These are phyloP conservation scores for Dione juno DNA, from an alignment of 2,888 invertebrate genomes.

Conservation along the genomic window DNA sequence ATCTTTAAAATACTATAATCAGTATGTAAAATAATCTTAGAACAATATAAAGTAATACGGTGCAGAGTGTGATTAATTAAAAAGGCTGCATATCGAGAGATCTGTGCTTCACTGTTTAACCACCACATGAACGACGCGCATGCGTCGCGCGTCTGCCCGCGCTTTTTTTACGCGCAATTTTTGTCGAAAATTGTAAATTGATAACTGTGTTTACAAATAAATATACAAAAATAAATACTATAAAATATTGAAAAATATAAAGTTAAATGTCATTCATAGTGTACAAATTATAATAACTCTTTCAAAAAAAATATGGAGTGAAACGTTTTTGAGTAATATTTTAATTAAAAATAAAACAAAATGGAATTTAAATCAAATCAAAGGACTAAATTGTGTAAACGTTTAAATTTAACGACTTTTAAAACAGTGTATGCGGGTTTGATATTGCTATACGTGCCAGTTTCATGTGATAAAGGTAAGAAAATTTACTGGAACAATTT, in stretches of 20 bases:
- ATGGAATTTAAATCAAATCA: conserved; percentile 18
- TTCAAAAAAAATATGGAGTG: background rate
- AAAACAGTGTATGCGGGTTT: conserved; percentile 66
- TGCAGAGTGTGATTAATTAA: conserved; percentile 45
- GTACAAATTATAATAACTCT: background rate
- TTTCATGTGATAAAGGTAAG: conserved; percentile 66
- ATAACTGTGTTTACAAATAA: background rate
- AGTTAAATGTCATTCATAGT: background rate
- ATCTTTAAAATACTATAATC: background rate
- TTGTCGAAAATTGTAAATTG: conserved; percentile 25
- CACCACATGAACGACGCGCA: conserved; percentile 64
- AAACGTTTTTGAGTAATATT: conserved; percentile 2
- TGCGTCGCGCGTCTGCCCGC: conserved; percentile 67
- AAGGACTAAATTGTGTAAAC: conserved; percentile 22
- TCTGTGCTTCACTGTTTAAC: conserved; percentile 57
- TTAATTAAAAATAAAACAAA: background rate
- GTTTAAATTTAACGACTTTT: conserved; percentile 55
- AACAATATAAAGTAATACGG: conserved; percentile 27
- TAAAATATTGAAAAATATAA: background rate
- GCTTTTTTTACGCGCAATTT: conserved; percentile 52
- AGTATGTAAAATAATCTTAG: background rate
- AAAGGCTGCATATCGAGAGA: conserved; percentile 66
- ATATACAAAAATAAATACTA: background rate
- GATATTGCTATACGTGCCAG: conserved; percentile 66
- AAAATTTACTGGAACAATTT: background rate